Percentiles rank a stretch among this genome's conserved stretches.
These are phyloP conservation scores for Heterodera schachtii DNA, from an alignment of 1,140 invertebrate genomes.

Conservation along the genomic window DNA sequence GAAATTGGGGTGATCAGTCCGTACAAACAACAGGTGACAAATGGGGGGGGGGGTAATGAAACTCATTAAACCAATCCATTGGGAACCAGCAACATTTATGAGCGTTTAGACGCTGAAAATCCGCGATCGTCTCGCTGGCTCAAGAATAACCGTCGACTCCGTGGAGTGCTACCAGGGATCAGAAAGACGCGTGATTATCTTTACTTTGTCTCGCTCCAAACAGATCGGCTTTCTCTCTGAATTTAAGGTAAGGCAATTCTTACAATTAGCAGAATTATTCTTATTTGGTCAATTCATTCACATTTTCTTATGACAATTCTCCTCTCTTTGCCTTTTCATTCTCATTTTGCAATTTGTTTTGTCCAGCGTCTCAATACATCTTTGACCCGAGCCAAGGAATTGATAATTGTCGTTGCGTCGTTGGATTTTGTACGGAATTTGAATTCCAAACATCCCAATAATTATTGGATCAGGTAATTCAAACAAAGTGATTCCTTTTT, in stretches of 20 bases:
- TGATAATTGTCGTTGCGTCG: conserved; percentile 41
- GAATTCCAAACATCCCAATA: conserved; percentile 1
- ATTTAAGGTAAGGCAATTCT: conserved; percentile 14
- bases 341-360: not conserved
- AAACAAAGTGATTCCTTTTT: not conserved
- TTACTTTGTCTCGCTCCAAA: conserved; percentile 37
- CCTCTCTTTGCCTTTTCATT: too few species aligned
- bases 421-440: conserved; percentile 20
- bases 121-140: conserved; percentile 9
- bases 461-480: conserved; percentile 24
- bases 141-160: conserved; percentile 43
- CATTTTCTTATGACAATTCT: too few species aligned
- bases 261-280: too few species aligned
- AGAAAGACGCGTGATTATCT: conserved; percentile 45
- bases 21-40: conserved; percentile 77
- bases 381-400: conserved; percentile 39
- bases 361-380: conserved; percentile 45
- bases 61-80: not conserved
- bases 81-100: too few species aligned
- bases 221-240: conserved; percentile 36
- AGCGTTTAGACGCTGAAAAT: conserved; percentile 12
- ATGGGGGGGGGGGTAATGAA: not conserved
- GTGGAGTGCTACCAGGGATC: conserved; percentile 44
- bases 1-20: conserved; percentile 91
- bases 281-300: too few species aligned